Conservation (phyloP, 1,140 invertebrate genomes). For the Plodia interpunctella region DNA sequence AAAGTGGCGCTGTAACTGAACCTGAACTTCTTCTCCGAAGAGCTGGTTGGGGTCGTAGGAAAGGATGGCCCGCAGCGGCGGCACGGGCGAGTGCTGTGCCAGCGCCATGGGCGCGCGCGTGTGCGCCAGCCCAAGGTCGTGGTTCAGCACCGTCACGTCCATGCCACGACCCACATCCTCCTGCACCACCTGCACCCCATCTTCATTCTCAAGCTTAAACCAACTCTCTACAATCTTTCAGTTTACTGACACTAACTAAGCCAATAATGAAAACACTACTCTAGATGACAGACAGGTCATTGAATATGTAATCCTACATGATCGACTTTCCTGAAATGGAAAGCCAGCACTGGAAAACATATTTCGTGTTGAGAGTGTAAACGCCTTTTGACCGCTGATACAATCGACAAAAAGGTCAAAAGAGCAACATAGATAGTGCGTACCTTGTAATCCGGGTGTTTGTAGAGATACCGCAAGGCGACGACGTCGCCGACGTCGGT, state of each 20-base stretch:
- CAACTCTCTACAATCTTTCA: too few relatives aligned
- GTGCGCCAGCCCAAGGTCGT: slow-evolving; percentile 59
- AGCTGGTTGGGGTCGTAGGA: slow-evolving; percentile 29
- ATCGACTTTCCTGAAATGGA: too few relatives aligned
- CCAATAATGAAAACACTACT: too few relatives aligned
- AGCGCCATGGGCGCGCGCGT: slow-evolving; percentile 39
- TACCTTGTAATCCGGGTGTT: slow-evolving; percentile 42
- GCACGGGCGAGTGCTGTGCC: slow-evolving; percentile 3
- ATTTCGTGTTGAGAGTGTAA: too few relatives aligned
- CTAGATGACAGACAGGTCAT: too few relatives aligned
- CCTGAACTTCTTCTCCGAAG: slow-evolving; percentile 32
- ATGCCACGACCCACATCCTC: slow-evolving; percentile 39
- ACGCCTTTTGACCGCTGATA: too few relatives aligned
- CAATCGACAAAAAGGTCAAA: too few relatives aligned
- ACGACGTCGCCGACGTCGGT: slow-evolving; percentile 35
- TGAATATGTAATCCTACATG: too few relatives aligned
- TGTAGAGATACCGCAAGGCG: slow-evolving; percentile 44
- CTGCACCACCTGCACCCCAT: slow-evolving; percentile 30
- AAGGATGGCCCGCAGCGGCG: slow-evolving; percentile 27
- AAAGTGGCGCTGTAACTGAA: slow-evolving; percentile 16
- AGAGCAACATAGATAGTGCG: background rate
- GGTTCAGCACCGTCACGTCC: slow-evolving; percentile 52
- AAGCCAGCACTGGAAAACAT: too few relatives aligned
- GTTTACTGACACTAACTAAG: too few relatives aligned
- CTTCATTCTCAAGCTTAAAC: background rate